Evolutionary conservation across 2,113 vertebrate species (phyloP).

Genomic region (Xenopus borealis): DNA sequence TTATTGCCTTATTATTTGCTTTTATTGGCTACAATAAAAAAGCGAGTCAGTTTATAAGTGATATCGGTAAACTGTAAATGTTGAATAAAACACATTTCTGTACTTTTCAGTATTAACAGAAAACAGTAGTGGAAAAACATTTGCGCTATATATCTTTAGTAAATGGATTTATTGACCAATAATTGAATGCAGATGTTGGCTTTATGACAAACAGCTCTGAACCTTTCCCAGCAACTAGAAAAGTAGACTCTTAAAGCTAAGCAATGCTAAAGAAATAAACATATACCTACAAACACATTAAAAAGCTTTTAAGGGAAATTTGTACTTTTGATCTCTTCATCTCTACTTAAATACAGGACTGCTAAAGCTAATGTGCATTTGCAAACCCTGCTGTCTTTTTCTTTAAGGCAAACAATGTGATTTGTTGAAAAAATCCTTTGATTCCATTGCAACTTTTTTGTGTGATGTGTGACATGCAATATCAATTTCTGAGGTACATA

Average conservation of each 20-base stretch:
- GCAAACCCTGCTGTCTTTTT: neutral
- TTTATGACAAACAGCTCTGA: slow-evolving; percentile 5
- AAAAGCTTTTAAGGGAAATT: slow-evolving; percentile 36
- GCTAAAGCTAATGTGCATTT: neutral
- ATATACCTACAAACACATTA: slow-evolving; percentile 18
- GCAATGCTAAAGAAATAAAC: slow-evolving; percentile 10
- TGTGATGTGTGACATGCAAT: too few relatives aligned
- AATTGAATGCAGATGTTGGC: slow-evolving; percentile 19
- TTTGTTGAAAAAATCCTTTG: neutral
- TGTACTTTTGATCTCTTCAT: slow-evolving; percentile 8
- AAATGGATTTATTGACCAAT: slow-evolving; percentile 23
- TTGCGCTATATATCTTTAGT: neutral
- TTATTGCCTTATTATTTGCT: slow-evolving; percentile 35
- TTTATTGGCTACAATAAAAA: slow-evolving; percentile 34
- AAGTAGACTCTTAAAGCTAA: slow-evolving; percentile 27
- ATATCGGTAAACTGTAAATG: slow-evolving; percentile 19
- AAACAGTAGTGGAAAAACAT: neutral
- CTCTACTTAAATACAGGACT: neutral
- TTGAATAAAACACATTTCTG: slow-evolving; percentile 8
- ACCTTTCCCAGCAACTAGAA: slow-evolving; percentile 10
- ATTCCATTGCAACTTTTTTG: too few relatives aligned
- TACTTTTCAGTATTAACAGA: neutral
- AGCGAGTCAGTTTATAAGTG: slow-evolving; percentile 13
- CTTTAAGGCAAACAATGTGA: neutral
- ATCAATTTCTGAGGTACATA: too few relatives aligned